phyloP scores from a whole-genome alignment of 1,140 invertebrate genomes.

The Mizuhopecten yessoensis region DNA sequence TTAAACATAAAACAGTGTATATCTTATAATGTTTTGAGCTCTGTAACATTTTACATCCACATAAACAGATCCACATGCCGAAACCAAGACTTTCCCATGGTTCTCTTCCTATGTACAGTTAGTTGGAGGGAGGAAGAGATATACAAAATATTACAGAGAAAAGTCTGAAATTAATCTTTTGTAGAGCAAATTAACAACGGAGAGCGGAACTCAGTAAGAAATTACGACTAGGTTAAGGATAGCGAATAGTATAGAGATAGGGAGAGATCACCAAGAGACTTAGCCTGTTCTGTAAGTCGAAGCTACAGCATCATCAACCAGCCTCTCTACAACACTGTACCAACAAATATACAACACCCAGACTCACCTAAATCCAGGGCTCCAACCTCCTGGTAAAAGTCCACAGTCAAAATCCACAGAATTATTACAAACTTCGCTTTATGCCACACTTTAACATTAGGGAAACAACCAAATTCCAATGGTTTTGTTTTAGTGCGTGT shows the following conservation, averaged over 20 bases:
- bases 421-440: background rate
- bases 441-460: background rate
- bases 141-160: background rate
- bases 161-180: background rate
- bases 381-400: background rate
- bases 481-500: conserved; percentile 18
- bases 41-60: conserved; percentile 27
- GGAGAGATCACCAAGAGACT: background rate
- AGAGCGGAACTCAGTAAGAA: background rate
- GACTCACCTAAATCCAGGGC: conserved; percentile 8
- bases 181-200: background rate
- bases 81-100: background rate
- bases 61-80: conserved; percentile 32
- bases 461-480: conserved; percentile 16
- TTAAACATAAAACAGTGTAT: background rate
- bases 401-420: conserved; percentile 24
- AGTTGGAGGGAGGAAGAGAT: background rate
- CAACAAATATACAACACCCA: background rate
- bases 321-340: background rate
- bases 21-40: background rate
- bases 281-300: background rate
- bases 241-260: background rate
- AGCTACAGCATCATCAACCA: background rate
- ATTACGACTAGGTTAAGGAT: background rate
- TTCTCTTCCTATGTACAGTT: background rate